Evolutionary conservation across 2,113 vertebrate species (phyloP).

Genomic region (Gulo gulo): DNA sequence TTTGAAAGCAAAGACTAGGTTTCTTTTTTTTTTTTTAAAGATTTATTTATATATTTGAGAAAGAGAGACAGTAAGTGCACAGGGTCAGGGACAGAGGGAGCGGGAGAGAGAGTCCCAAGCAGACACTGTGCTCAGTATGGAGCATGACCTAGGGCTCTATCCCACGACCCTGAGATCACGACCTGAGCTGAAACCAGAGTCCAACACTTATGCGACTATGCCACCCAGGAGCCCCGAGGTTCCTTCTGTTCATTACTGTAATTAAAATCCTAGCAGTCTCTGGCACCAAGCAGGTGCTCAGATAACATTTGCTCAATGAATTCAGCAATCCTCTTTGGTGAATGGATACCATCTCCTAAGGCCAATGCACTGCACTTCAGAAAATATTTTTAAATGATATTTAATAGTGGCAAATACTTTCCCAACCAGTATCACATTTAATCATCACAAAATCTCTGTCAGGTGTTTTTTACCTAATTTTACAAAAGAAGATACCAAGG

Average conservation of each 20-base stretch:
- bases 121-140: background rate
- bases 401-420: constrained; percentile 19
- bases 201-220: background rate
- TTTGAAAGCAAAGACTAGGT: background rate
- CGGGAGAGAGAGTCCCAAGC: background rate
- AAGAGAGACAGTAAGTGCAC: background rate
- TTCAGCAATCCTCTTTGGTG: background rate
- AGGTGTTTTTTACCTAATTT: background rate
- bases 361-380: background rate
- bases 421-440: background rate
- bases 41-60: background rate
- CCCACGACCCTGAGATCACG: background rate
- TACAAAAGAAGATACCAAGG: background rate
- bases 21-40: background rate
- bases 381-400: constrained; percentile 12
- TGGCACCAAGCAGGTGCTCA: background rate
- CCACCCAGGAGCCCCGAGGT: background rate
- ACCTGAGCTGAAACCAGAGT: background rate
- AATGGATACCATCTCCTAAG: background rate
- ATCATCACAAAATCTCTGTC: background rate
- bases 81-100: background rate
- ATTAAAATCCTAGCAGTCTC: background rate
- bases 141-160: background rate
- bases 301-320: background rate
- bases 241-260: background rate